Evolutionary conservation across 2,888 invertebrate genomes (phyloP), one percentile per base, ranked within the genome.

Genomic region (Trachelus iudaicus): DNA sequence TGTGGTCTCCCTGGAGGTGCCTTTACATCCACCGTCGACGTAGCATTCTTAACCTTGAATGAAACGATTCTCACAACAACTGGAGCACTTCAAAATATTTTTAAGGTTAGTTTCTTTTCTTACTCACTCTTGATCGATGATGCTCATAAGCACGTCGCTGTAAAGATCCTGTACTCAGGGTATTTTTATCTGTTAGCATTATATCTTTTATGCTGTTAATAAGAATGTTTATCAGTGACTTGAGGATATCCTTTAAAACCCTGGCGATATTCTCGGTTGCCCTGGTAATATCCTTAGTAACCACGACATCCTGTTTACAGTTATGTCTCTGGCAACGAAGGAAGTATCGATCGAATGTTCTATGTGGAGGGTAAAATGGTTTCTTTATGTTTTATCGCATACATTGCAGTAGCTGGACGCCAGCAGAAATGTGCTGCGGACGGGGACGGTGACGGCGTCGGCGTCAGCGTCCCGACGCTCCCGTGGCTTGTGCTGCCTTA

Each of bases 1-100:
- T 91, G 91, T 2, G 88, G 89, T 73, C 91, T 84, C n/a, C 74
- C 79, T 30, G 81, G 78, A 1, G 91, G 91, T 0, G 90, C 84
- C 6, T 85, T 84, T 84, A 89, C 84, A 69, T 91, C 90, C 4
- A 91, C 86, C 11, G 88, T 88, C 23, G 89, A 85, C 11, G 83
- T 88, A 0, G 90, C 89, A 69, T 84, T 81, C n/a, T 81, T 85
- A 15, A 91, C 89, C 91, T 91, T 75, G 23, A 34, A 30, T 74
- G 0, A 30, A 74, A 33, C 0, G 9, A 13, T 74, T 74, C 74
- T n/a, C 30, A 34, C 35, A 30, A 33, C 35, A 6, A 4, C 34
- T 11, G 34, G 74, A 23, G 34, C 34, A n/a, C 13, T 34, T 74
- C 34, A 2, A 33, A 37, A 34, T 33, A n/a, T 30, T 15, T 4